Base-by-base conservation (phyloP, 2,888 invertebrate species). In the Drosophila dives region DNA sequence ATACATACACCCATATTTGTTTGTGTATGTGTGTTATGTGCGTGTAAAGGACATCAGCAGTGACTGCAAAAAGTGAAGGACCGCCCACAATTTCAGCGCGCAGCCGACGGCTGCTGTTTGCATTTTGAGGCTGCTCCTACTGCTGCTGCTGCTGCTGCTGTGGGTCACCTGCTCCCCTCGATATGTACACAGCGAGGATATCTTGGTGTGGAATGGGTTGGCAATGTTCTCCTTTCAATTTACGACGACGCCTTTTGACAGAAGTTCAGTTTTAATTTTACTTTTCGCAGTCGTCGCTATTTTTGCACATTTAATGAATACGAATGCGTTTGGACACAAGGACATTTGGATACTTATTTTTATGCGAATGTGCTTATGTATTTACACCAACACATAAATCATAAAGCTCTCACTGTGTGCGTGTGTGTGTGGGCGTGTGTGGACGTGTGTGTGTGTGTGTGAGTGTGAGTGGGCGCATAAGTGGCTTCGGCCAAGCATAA, bases 401-500 rank as follows among this genome's bases (percentile, higher is more conserved):
- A 77, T 75, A 66, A 65, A 50, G 53, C 49, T 59, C 49, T 1
- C 23, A 4, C 45, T 23, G 45, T 45, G 20, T 45, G 45, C 23
- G 20, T 45, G 34, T 17, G 62, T 60, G 59, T 32, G 51, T 42
- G 56, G 23, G 59, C 29, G 45, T 50, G 40, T 66, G 56, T 68
- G 60, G n/a, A n/a, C 51, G 69, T 1, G 55, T 32, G 51, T 42
- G 54, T 29, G 59, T 34, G 45, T 53, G 40, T 66, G 56, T 68
- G 60, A 49, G 69, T 66, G 75, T 55, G 59, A 45, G 83, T 61
- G 62, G 75, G 82, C 65, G 75, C 78, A 82, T 89, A 89, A 89
- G 85, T 86, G 90, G 90, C 90, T 86, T 80, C 80, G 85, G 86
- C 90, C 86, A 85, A 76, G 86, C 86, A 73, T 82, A 58, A 72